These are phyloP conservation scores for Cavia aperea DNA, from an alignment of 2,113 vertebrate genomes.

Conservation along the genomic window DNA sequence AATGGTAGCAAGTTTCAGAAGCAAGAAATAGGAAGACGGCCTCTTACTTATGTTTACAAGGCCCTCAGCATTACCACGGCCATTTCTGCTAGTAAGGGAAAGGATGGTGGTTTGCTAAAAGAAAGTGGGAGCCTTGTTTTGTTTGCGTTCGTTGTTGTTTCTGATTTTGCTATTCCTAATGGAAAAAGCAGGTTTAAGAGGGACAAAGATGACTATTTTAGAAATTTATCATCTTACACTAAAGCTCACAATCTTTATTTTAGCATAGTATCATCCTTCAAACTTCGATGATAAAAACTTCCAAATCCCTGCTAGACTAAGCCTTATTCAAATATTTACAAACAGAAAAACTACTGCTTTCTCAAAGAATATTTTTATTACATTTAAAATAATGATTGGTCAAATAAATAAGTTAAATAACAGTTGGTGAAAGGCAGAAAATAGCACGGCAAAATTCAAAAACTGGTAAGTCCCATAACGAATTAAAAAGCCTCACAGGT, in stretches of 20 bases:
- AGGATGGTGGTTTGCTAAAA: neutral
- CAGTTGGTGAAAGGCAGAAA: slow-evolving; percentile 48
- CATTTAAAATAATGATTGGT: slow-evolving; percentile 54
- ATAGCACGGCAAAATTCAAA: slow-evolving; percentile 49
- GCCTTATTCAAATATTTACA: slow-evolving; percentile 48
- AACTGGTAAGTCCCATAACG: slow-evolving; percentile 49
- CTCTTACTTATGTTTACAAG: slow-evolving; percentile 39
- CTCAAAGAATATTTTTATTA: slow-evolving; percentile 53
- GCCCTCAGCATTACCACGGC: neutral
- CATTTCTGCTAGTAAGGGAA: slow-evolving; percentile 39
- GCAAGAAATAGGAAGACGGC: neutral
- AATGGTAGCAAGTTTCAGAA: slow-evolving; percentile 26
- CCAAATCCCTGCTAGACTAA: neutral
- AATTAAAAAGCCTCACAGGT: slow-evolving; percentile 39
- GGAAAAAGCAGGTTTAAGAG: slow-evolving; percentile 8
- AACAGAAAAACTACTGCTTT: slow-evolving; percentile 48
- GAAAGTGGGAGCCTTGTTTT: neutral
- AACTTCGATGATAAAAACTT: slow-evolving; percentile 17
- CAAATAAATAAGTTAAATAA: slow-evolving; percentile 23
- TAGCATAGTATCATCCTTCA: neutral
- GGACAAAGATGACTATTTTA: neutral
- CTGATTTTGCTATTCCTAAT: neutral
- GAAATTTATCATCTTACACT: neutral
- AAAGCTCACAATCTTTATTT: slow-evolving; percentile 27
- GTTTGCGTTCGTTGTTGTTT: slow-evolving; percentile 7